Evolutionary conservation across 2,113 vertebrate genomes (phyloP).

Genomic region (Zosterops japonicus): DNA sequence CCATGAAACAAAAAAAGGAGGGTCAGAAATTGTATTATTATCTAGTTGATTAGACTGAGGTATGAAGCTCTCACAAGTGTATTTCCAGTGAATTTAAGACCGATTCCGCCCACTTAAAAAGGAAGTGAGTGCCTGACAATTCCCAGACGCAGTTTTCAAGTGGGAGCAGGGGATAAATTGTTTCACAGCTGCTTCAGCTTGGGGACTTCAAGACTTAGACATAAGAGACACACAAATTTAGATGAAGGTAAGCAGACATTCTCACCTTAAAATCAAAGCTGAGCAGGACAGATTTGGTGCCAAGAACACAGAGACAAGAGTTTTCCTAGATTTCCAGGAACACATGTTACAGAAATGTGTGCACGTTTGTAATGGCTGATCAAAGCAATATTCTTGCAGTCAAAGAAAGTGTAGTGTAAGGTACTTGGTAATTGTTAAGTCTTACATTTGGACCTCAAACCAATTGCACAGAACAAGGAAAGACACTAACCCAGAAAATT

Average conservation of each 20-base stretch:
- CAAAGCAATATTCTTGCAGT: not conserved
- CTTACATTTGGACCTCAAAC: not conserved
- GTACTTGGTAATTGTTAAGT: not conserved
- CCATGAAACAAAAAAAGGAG: not conserved
- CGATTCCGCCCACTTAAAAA: not conserved
- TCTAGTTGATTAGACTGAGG: not conserved
- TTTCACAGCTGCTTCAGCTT: not conserved
- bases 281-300: not conserved
- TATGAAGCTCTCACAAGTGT: not conserved
- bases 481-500: not conserved
- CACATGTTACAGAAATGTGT: not conserved
- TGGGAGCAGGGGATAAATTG: not conserved
- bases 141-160: not conserved
- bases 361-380: not conserved
- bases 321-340: not conserved
- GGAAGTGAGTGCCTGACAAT: not conserved
- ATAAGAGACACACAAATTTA: not conserved
- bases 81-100: not conserved
- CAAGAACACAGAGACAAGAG: not conserved
- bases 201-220: not conserved
- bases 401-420: not conserved
- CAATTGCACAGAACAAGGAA: not conserved
- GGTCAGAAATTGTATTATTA: not conserved
- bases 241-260: not conserved
- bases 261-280: not conserved